phyloP scores from a whole-genome alignment of 2,113 vertebrate species.

The Gulo gulo region DNA sequence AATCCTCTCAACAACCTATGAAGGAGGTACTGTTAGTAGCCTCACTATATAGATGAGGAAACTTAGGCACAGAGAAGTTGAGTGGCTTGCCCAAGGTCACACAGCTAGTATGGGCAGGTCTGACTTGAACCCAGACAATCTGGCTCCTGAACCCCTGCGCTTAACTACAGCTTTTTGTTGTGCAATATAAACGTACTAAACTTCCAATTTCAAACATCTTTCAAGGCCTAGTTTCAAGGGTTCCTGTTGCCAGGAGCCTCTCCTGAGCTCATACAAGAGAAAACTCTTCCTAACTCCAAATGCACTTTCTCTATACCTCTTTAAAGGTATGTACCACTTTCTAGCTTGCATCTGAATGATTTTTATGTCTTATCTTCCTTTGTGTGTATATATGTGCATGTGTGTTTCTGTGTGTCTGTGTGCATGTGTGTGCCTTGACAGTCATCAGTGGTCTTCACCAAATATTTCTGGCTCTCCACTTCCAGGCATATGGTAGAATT shows the following conservation, averaged over 20 bases:
- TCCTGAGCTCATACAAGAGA: not conserved
- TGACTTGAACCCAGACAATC: not conserved
- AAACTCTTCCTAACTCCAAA: not conserved
- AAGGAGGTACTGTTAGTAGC: not conserved
- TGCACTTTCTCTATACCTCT: not conserved
- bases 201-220: not conserved
- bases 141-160: not conserved
- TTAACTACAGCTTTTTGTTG: conserved; percentile 8
- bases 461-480: conserved; percentile 21
- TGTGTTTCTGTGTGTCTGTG: not conserved
- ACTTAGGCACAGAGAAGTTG: not conserved
- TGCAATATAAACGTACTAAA: not conserved
- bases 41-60: conserved; percentile 17
- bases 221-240: not conserved
- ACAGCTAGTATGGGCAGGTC: not conserved
- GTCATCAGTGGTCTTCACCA: not conserved
- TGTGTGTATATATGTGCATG: not conserved
- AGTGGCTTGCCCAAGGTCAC: conserved; percentile 1
- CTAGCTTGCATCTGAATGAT: not conserved
- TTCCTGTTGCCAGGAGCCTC: not conserved
- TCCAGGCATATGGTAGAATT: not conserved
- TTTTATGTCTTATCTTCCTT: not conserved
- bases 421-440: not conserved
- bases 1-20: not conserved
- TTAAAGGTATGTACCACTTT: not conserved